These are phyloP conservation scores for Drosophila rufa DNA, from an alignment of 1,140 invertebrate genomes.

Conservation along the genomic window DNA sequence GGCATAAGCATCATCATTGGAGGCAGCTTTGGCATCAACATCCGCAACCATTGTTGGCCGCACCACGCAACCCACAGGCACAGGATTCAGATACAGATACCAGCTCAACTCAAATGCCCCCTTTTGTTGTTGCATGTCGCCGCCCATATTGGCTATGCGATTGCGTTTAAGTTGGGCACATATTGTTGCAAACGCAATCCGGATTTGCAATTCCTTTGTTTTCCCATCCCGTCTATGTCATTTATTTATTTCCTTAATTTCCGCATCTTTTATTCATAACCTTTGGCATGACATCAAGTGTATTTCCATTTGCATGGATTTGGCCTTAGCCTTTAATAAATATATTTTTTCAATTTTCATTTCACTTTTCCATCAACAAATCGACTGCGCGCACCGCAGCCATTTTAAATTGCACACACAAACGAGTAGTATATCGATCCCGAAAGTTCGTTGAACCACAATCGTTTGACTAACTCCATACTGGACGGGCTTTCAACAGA, in stretches of 20 bases:
- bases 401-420: constrained; percentile 61
- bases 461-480: constrained; percentile 25
- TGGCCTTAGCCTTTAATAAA: constrained; percentile 8
- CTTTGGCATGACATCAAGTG: constrained; percentile 56
- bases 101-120: constrained; percentile 10
- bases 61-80: constrained; percentile 53
- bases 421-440: constrained; percentile 49
- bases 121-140: constrained; percentile 5
- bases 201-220: constrained; percentile 72
- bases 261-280: constrained; percentile 79
- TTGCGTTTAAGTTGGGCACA: constrained; percentile 36
- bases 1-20: constrained; percentile 46
- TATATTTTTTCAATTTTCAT: constrained; percentile 36
- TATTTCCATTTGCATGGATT: constrained; percentile 55
- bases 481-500: constrained; percentile 55
- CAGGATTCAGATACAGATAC: constrained; percentile 25
- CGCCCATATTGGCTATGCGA: constrained; percentile 63
- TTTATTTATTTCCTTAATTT: constrained; percentile 64
- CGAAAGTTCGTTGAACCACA: constrained; percentile 67
- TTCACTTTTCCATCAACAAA: constrained; percentile 61
- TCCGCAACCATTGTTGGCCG: constrained; percentile 69
- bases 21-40: constrained; percentile 15
- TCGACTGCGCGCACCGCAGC: constrained; percentile 40
- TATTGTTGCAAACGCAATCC: constrained; percentile 17
- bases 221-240: constrained; percentile 30